Evolutionary conservation across 2,888 invertebrate species (phyloP).

Genomic region (Agrotis ipsilon): DNA sequence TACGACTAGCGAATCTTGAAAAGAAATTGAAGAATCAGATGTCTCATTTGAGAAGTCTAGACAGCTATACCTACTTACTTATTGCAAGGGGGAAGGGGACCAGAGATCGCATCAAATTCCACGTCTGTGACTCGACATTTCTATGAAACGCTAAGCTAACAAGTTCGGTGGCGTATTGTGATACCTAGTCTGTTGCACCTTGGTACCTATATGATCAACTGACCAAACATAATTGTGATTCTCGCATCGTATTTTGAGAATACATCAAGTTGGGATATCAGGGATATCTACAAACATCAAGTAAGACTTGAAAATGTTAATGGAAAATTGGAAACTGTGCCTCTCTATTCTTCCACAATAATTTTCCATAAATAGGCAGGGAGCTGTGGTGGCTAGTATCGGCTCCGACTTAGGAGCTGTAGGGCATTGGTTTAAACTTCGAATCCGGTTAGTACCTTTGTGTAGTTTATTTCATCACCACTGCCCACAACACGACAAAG

Average conservation of each 20-base stretch:
- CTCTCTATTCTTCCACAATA: not conserved
- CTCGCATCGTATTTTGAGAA: not conserved
- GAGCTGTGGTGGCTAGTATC: too few relatives aligned
- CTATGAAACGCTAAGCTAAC: slow-evolving; percentile 35
- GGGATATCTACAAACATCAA: not conserved
- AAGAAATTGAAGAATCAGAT: slow-evolving; percentile 29
- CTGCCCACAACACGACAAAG: too few relatives aligned
- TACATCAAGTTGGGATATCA: not conserved
- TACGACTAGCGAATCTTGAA: not conserved
- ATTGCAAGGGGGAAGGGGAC: slow-evolving; percentile 10
- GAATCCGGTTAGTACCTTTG: too few relatives aligned
- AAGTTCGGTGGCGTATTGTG: slow-evolving; percentile 22
- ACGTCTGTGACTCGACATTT: slow-evolving; percentile 48
- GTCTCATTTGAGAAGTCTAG: slow-evolving; percentile 41
- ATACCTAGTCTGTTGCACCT: not conserved
- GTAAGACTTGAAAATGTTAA: too few relatives aligned
- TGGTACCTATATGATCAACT: not conserved
- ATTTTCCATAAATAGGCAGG: too few relatives aligned
- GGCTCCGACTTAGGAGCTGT: too few relatives aligned
- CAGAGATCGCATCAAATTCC: slow-evolving; percentile 45
- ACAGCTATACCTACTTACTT: slow-evolving; percentile 29
- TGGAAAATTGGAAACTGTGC: not conserved
- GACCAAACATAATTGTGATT: not conserved
- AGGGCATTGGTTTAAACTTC: too few relatives aligned
- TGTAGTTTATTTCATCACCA: too few relatives aligned